Conservation (phyloP, 2,888 invertebrate species). For the Cacoxenus indagator region DNA sequence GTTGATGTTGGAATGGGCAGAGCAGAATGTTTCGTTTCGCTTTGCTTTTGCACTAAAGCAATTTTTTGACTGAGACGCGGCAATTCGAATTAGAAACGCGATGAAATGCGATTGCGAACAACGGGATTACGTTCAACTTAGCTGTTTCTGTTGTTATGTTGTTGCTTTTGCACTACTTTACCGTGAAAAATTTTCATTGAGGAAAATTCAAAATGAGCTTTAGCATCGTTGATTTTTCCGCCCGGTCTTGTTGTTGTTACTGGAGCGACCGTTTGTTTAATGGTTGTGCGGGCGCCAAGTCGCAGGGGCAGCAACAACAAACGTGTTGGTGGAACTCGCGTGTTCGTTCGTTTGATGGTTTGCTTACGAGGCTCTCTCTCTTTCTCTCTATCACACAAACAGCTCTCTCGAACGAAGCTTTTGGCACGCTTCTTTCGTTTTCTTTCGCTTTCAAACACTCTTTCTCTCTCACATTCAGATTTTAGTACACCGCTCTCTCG, state of each 20-base stretch:
- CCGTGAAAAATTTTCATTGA: slow-evolving; percentile 64
- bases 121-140: background rate
- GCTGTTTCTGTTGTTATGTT: background rate
- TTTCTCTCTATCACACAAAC: slow-evolving; percentile 27
- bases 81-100: background rate
- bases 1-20: background rate
- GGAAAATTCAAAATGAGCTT: slow-evolving; percentile 61
- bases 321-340: background rate
- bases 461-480: background rate
- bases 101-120: no score
- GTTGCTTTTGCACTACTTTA: slow-evolving; percentile 36
- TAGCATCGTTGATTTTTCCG: slow-evolving; percentile 10
- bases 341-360: background rate
- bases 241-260: background rate
- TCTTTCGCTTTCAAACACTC: background rate
- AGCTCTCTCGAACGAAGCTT: slow-evolving; percentile 46
- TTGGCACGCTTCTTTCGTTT: slow-evolving; percentile 35
- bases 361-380: no score
- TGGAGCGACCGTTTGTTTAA: background rate
- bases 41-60: background rate
- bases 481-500: no score
- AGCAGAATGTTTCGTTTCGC: no score
- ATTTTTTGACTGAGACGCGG: background rate
- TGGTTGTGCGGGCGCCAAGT: background rate
- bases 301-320: background rate